Evolutionary conservation across 2,113 vertebrate species (phyloP), one percentile per base, ranked within the genome.

Genomic region (Sinosuthora webbiana): DNA sequence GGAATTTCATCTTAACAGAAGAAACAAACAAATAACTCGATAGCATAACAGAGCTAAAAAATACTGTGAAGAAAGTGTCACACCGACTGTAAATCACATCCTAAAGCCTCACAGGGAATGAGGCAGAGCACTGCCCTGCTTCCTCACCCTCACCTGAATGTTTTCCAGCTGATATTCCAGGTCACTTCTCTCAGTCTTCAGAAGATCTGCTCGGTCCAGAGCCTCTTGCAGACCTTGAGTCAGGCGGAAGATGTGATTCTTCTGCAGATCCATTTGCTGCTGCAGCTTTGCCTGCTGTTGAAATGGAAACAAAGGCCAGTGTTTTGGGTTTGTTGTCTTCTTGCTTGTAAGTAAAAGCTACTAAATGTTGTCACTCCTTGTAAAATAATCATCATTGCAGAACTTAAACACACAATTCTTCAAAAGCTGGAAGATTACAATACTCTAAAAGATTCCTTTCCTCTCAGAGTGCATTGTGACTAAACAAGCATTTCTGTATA

Each of bases 151-250:
- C 97, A 99, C 99, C 99, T 99, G 99, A 97, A 99, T 99, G 95
- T 99, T 99, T 96, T 99, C 99, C 76, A 99, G 98, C 98, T 99
- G 99, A 97, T 99, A 99, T 55, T 99, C 99, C 96, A 99, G 96
- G 92, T 99, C 99, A 27, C 99, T 99, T 95, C 99, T 98, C 83
- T 99, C 99, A 4, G 99, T 99, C 97, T 99, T 99, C 90, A 99
- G 98, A 83, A 99, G 98, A 97, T 99, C 99, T 4, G 99, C 99
- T 95, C 99, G 98, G 95, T 99, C 99, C 64, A 99, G 97, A 83
- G 99, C 99, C 30, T 99, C 99, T 86, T 99, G 99, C 83, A 99
- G 98, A n/a, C 99, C 99, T 97, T 99, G 99, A 28, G 99, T 99
- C 94, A 99, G 97, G 33, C 99, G 98, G 97, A 99, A 99, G 91